Conservation (phyloP, 2,797 vertebrate species). For the Paedocypris micromegethes region DNA sequence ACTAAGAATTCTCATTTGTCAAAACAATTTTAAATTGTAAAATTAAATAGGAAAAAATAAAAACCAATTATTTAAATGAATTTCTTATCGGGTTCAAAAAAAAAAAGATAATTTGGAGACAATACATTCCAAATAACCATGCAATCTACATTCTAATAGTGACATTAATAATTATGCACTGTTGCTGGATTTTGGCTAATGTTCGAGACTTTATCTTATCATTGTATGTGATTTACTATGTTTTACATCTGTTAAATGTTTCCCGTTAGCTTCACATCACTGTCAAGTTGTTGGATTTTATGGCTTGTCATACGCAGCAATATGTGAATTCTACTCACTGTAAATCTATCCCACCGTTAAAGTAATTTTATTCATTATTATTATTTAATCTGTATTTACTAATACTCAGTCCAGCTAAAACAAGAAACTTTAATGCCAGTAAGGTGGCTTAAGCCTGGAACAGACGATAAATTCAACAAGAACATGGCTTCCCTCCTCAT, state of each 20-base stretch:
- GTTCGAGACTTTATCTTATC: neutral
- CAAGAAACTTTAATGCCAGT: neutral
- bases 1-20: too few relatives aligned
- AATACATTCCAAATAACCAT: too few relatives aligned
- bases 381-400: too few relatives aligned
- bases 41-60: too few relatives aligned
- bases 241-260: slow-evolving; percentile 8
- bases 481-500: neutral
- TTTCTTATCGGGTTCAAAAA: too few relatives aligned
- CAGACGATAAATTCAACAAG: neutral
- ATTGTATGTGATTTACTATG: neutral
- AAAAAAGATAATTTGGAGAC: too few relatives aligned
- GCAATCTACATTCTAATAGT: too few relatives aligned
- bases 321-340: neutral
- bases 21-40: too few relatives aligned
- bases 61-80: too few relatives aligned
- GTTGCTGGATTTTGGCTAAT: too few relatives aligned
- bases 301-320: slow-evolving; percentile 8
- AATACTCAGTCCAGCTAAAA: too few relatives aligned
- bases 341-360: slow-evolving; percentile 14
- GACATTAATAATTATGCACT: too few relatives aligned
- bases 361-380: neutral
- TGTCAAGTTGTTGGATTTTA: slow-evolving; percentile 30
- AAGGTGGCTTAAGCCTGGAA: neutral
- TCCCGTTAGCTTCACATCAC: slow-evolving; percentile 17